Conservation (phyloP, 2,113 vertebrate genomes). For the Centropus unirufus region DNA sequence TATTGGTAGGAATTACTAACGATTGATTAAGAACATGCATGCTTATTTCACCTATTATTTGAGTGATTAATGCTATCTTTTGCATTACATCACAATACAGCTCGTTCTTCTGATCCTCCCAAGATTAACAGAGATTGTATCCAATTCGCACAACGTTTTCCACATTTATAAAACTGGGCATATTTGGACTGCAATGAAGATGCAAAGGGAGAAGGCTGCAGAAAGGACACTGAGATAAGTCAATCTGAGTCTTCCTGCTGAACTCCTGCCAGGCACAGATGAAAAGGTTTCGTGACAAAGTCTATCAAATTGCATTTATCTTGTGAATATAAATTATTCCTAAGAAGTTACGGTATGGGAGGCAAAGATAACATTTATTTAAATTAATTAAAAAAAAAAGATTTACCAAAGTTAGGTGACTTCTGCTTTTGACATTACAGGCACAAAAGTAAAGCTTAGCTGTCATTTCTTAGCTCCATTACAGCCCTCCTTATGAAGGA, state of each 20-base stretch:
- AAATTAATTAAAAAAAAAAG: background rate
- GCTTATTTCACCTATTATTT: slow-evolving; percentile 1
- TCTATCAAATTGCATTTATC: slow-evolving; percentile 59
- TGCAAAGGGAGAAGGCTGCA: slow-evolving; percentile 21
- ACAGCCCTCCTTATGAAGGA: background rate
- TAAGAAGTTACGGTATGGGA: background rate
- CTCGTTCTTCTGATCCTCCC: slow-evolving; percentile 16
- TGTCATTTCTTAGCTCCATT: background rate
- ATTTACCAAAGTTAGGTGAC: slow-evolving; percentile 6
- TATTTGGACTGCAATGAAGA: slow-evolving; percentile 2
- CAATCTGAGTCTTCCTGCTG: slow-evolving; percentile 43
- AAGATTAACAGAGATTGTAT: slow-evolving; percentile 33
- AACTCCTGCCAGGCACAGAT: slow-evolving; percentile 49
- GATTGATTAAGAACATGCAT: background rate
- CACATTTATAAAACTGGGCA: background rate
- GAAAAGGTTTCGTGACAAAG: slow-evolving; percentile 47
- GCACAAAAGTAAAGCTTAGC: background rate
- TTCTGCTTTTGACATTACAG: background rate
- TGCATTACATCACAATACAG: background rate
- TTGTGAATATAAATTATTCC: slow-evolving; percentile 31
- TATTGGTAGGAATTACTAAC: background rate
- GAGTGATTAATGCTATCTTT: background rate
- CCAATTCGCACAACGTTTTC: slow-evolving; percentile 26
- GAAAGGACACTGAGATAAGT: slow-evolving; percentile 23
- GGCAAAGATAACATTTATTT: background rate